Conservation (phyloP, 2,113 vertebrate genomes). For the Cavia aperea region DNA sequence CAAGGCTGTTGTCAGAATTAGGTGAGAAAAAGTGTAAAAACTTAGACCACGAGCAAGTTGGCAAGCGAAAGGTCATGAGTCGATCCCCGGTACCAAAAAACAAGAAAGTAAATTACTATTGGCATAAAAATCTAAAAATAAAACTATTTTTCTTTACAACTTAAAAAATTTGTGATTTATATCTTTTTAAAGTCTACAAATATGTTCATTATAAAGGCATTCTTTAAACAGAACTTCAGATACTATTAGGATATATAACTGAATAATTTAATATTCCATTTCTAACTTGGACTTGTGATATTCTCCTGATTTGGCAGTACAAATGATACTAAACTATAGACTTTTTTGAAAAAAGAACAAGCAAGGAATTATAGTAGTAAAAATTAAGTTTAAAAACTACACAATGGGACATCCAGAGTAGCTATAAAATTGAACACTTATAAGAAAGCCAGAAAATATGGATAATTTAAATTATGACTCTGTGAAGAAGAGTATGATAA, state of each 20-base stretch:
- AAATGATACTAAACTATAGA: neutral
- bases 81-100: too few relatives aligned
- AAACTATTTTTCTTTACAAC: neutral
- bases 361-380: constrained; percentile 10
- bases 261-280: neutral
- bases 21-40: neutral
- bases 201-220: neutral
- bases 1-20: constrained; percentile 4
- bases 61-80: too few relatives aligned
- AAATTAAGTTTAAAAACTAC: constrained; percentile 8
- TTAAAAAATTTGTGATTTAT: constrained; percentile 14
- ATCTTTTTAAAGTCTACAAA: neutral
- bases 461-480: constrained; percentile 43
- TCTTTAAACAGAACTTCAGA: constrained; percentile 16
- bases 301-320: neutral
- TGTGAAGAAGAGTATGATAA: constrained; percentile 17
- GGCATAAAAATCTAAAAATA: neutral
- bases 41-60: neutral
- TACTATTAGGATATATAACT: neutral
- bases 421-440: constrained; percentile 37
- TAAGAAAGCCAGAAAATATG: constrained; percentile 53
- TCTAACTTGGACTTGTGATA: neutral
- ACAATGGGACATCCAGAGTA: neutral
- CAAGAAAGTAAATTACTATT: neutral
- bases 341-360: constrained; percentile 12